Percentiles rank a stretch among this genome's conserved stretches.
Conservation (phyloP, 2,797 vertebrate species). For the Cheirogaleus major region DNA sequence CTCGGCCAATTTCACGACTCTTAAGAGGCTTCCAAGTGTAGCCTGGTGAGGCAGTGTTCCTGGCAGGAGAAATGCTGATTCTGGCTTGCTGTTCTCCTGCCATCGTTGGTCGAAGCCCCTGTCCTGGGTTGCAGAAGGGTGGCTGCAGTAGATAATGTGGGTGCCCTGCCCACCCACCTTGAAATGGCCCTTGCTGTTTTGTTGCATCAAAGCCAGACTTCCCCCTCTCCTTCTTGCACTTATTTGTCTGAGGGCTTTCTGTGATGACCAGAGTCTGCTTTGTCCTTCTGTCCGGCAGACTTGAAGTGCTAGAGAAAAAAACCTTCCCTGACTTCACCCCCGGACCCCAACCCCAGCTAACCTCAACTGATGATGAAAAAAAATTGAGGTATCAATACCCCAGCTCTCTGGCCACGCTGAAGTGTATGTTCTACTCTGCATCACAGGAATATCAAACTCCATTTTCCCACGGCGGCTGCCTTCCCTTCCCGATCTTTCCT, state of each 20-base stretch:
- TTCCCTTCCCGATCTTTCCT: neutral
- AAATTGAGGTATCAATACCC: neutral
- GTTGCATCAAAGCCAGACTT: neutral
- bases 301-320: neutral
- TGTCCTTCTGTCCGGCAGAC: neutral
- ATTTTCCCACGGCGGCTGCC: neutral
- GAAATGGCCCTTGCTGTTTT: neutral
- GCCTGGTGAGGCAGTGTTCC: neutral
- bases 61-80: neutral
- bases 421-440: neutral
- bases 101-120: neutral
- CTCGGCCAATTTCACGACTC: no score
- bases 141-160: neutral
- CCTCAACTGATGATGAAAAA: neutral
- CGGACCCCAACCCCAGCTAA: neutral
- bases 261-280: neutral
- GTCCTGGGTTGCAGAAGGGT: neutral
- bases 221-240: neutral
- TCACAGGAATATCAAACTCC: neutral
- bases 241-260: neutral
- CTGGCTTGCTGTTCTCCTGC: neutral
- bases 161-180: neutral
- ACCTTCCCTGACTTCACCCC: neutral
- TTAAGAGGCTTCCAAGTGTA: neutral
- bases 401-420: neutral